A percentile compares a stretch with the other conserved stretches of the same genome.
Conservation (phyloP, 2,113 vertebrate genomes). For the Rattus norvegicus region DNA sequence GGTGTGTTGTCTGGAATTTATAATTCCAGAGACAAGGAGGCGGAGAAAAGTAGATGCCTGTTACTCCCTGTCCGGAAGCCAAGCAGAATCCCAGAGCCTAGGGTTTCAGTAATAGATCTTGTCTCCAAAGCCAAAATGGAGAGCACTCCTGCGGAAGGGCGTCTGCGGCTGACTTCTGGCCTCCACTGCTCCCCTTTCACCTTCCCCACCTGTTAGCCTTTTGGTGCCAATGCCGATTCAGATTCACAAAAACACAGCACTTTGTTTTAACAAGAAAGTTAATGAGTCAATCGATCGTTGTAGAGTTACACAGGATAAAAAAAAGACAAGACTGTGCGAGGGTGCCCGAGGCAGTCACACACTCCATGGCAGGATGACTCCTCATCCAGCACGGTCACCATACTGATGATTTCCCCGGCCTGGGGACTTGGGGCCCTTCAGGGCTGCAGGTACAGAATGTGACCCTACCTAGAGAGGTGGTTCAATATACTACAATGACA, state of each 20-base stretch:
- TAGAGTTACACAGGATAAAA: not conserved
- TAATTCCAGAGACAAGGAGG: not conserved
- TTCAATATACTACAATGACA: not conserved
- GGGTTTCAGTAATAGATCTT: not conserved
- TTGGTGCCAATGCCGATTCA: no score
- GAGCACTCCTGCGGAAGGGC: no score
- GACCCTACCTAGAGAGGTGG: not conserved
- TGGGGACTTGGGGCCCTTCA: not conserved
- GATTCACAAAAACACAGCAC: not conserved
- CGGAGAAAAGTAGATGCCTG: no score
- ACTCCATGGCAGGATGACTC: not conserved
- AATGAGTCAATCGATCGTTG: not conserved
- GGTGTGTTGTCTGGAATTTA: no score
- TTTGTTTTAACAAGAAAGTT: constrained; percentile 31
- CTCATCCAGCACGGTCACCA: not conserved
- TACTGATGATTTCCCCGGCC: not conserved
- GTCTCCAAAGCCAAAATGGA: not conserved
- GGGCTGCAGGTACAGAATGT: not conserved
- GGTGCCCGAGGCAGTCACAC: not conserved
- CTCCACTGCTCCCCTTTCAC: not conserved
- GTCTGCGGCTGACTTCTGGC: not conserved
- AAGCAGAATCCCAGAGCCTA: not conserved
- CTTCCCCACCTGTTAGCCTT: not conserved
- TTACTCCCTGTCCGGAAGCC: no score
- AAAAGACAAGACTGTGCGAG: not conserved